Conservation (phyloP, 2,797 vertebrate species). For the Psittacula derbiana region DNA sequence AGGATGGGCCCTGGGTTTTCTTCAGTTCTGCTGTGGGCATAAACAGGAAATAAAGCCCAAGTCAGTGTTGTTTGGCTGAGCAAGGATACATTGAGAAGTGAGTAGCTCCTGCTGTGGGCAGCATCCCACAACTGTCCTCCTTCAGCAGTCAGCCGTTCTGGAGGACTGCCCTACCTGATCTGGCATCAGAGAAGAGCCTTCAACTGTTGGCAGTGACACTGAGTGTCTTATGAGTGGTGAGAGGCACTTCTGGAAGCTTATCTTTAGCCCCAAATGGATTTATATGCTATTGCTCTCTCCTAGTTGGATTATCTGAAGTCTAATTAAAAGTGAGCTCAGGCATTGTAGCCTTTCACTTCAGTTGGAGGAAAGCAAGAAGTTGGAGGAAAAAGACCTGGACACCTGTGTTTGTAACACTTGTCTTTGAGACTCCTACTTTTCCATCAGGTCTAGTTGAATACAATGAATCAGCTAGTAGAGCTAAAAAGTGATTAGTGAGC, state of each 20-base stretch:
- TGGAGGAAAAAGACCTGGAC: neutral
- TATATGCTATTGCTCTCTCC: neutral
- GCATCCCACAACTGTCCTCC: fast-evolving
- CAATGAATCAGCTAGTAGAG: neutral
- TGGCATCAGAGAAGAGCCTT: neutral
- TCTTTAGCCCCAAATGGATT: neutral
- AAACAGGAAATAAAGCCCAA: neutral
- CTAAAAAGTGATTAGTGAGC: neutral
- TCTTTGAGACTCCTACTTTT: neutral
- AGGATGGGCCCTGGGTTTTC: neutral
- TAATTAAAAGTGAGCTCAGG: neutral
- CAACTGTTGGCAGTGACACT: neutral
- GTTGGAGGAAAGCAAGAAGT: neutral
- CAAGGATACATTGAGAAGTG: neutral
- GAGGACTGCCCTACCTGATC: neutral
- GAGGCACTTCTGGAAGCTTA: neutral
- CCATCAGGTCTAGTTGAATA: neutral
- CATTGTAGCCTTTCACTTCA: neutral
- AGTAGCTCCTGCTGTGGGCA: neutral
- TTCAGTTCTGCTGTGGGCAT: neutral
- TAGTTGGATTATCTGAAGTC: neutral
- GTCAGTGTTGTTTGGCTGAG: neutral
- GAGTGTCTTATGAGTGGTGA: neutral
- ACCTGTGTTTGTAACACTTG: neutral
- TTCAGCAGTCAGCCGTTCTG: neutral